phyloP scores from a whole-genome alignment of 1,140 invertebrate species.

The Bradysia coprophila region DNA sequence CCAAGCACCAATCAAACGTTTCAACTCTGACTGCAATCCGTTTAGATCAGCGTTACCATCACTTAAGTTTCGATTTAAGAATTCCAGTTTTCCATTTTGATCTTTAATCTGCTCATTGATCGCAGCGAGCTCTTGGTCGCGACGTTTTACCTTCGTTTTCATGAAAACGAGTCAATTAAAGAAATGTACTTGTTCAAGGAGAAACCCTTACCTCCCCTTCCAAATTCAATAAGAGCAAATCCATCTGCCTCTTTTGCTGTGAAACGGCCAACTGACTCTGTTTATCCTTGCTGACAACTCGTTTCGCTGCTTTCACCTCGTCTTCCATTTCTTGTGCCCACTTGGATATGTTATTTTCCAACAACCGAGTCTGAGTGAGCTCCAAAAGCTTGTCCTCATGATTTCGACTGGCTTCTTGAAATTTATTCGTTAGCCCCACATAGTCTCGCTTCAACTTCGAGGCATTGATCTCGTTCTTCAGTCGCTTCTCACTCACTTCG shows the following conservation, averaged over 20 bases:
- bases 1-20: constrained; percentile 45
- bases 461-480: constrained; percentile 18
- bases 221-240: constrained; percentile 29
- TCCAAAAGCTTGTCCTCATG: constrained; percentile 23
- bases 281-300: constrained; percentile 29
- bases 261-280: constrained; percentile 25
- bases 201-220: constrained; percentile 30
- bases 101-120: constrained; percentile 26
- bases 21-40: constrained; percentile 44
- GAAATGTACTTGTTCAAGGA: too few species aligned
- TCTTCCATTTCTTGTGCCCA: constrained; percentile 29
- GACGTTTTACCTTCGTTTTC: constrained; percentile 28
- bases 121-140: constrained; percentile 27
- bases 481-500: constrained; percentile 22
- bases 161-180: too few species aligned
- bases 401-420: constrained; percentile 18
- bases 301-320: constrained; percentile 26
- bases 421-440: constrained; percentile 17
- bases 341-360: constrained; percentile 26
- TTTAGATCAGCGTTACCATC: constrained; percentile 48
- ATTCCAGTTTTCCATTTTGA: constrained; percentile 25
- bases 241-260: constrained; percentile 29
- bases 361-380: constrained; percentile 21
- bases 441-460: constrained; percentile 19
- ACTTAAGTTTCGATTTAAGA: constrained; percentile 27